Evolutionary conservation across 2,113 vertebrate genomes (phyloP), one percentile per base, ranked within the genome.

Genomic region (Hippocampus comes): DNA sequence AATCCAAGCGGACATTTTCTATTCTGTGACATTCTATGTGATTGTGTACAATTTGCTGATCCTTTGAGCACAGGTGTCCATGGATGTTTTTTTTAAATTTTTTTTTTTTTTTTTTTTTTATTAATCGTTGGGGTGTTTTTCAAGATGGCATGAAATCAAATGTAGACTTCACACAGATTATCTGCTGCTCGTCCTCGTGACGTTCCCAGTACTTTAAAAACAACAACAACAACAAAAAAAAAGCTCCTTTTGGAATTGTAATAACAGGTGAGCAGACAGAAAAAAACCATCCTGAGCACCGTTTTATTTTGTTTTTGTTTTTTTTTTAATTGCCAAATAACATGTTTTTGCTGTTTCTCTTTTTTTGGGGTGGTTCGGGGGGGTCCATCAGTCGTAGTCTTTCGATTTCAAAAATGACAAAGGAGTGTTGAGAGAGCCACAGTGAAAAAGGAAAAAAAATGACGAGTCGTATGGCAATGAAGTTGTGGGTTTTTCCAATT

Each of bases 11-110:
- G 87, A 89, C 88, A 89, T 89, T 90, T 91, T 91, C 86, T 92
- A 92, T 90, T 60, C 57, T 15, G 91, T 86, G 86, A 89, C 86
- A 89, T 89, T 91, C 81, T 84, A 86, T 87, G 90, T 91, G 90
- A 91, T 90, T 91, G 88, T 91, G 90, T 91, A 89, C 84, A 88
- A 90, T 82, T 91, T 91, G 86, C 88, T 87, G 90, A 92, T 87
- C 83, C 88, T 86, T 87, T 85, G 83, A 48, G 90, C 81, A 90
- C 85, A 81, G 88, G 89, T 87, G 89, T 89, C 90, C 84, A 86
- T 88, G 83, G 91, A 88, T 92, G 89, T 87, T 83, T 85, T 87
- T 12, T 27, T 42, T 21, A n/a, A n/a, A n/a, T n/a, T n/a, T n/a
- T n/a, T 87, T 83, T 85, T 87, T 12, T 27, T 42, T 21, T n/a